Evolutionary conservation across 1,140 invertebrate genomes (phyloP).

Genomic region (Ips nitidus): DNA sequence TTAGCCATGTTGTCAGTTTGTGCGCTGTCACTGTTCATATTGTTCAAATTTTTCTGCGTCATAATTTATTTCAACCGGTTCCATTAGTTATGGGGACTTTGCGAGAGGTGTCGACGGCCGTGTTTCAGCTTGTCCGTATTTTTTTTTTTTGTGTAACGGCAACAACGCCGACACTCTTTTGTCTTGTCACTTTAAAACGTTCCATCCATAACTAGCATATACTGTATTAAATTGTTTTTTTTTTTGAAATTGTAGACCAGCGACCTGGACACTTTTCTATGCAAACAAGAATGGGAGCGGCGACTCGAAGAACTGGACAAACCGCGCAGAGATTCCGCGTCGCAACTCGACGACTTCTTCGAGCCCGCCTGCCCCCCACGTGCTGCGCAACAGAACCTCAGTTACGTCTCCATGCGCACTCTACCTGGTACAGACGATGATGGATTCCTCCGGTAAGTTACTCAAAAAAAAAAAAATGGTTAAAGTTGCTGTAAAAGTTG

Average conservation of each 20-base stretch:
- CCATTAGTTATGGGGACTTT: slow-evolving; percentile 16
- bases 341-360: slow-evolving; percentile 72
- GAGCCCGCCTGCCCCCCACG: slow-evolving; percentile 46
- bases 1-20: slow-evolving; percentile 31
- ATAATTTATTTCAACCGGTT: slow-evolving; percentile 26
- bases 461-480: neutral
- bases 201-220: too few species aligned
- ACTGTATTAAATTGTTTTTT: neutral
- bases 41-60: slow-evolving; percentile 24
- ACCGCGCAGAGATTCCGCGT: slow-evolving; percentile 62
- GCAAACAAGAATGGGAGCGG: slow-evolving; percentile 61
- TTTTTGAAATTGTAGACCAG: slow-evolving; percentile 56
- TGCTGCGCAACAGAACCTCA: slow-evolving; percentile 49
- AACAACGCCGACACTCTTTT: too few species aligned
- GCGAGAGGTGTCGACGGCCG: slow-evolving; percentile 27
- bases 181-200: too few species aligned
- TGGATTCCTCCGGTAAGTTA: slow-evolving; percentile 63
- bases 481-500: neutral
- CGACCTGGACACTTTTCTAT: slow-evolving; percentile 63
- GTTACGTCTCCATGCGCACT: slow-evolving; percentile 58
- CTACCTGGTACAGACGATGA: slow-evolving; percentile 63
- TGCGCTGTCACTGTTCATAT: slow-evolving; percentile 31
- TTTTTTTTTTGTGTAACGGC: neutral
- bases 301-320: slow-evolving; percentile 60
- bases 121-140: slow-evolving; percentile 24